Evolutionary conservation across 2,888 invertebrate genomes (phyloP), one percentile per base, ranked within the genome.

Genomic region (Oxytorus armatus): DNA sequence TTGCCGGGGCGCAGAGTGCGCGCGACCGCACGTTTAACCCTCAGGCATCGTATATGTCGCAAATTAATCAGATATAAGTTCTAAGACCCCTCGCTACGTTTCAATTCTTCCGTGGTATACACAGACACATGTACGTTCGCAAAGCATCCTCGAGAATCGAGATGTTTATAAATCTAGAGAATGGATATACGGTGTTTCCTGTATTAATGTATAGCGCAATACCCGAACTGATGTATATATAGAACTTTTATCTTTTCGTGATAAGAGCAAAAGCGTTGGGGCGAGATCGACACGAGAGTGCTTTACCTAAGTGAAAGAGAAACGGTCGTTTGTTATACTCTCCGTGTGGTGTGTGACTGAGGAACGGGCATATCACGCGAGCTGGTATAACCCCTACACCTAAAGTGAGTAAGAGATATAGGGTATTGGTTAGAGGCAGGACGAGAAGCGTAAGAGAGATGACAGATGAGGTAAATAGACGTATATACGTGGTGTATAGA

Each of bases 351-450:
- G 63, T 61, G 63, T 53, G 65, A n/a, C 36, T 4, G 61, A 80
- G 77, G 61, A 74, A 53, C 79, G 47, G 72, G 73, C 61, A 81
- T 42, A n/a, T n/a, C 72, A 57, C 78, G 23, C 5, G 51, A 25
- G 21, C n/a, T 29, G 18, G 16, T 42, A 21, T 39, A 10, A 3
- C 16, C 21, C 11, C 21, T n/a, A 16, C 8, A 3, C 11, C 23
- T 18, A 49, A 68, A 53, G 23, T 10, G 42, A 8, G 23, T 53
- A 68, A 55, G 39, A 47, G 47, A 47, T 1, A 76, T 63, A 66
- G 69, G 77, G 74, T n/a, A n/a, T n/a, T n/a, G 74, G 74, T 75
- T 70, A 77, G 72, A 78, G 33, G 44, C 7, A 29, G 29, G 29
- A 29, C 2, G 29, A 29, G 29, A 29, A 29, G 5, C 29, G 29